phyloP scores from a whole-genome alignment of 2,797 vertebrate species.

The Gephyroberyx darwinii region DNA sequence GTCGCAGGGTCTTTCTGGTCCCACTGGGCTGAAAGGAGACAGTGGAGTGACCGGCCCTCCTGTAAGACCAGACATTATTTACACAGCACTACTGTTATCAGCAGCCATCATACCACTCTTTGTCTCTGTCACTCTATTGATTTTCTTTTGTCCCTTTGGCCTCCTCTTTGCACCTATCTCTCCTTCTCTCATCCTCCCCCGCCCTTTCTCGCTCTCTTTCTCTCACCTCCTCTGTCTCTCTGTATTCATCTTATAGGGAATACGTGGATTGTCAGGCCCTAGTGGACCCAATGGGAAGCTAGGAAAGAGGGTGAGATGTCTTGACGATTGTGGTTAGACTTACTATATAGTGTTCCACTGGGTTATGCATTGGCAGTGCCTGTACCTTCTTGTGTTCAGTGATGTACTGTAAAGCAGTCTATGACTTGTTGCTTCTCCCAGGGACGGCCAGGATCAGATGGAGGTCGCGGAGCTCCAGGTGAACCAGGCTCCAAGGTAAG shows the following conservation, averaged over 20 bases:
- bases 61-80: slow-evolving; percentile 66
- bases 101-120: slow-evolving; percentile 11
- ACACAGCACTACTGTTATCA: slow-evolving; percentile 1
- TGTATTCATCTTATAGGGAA: slow-evolving; percentile 77
- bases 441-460: slow-evolving; percentile 88
- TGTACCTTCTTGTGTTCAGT: slow-evolving; percentile 20
- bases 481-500: slow-evolving; percentile 89
- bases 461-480: slow-evolving; percentile 88
- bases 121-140: slow-evolving; percentile 29
- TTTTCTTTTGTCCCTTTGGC: slow-evolving; percentile 40
- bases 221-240: slow-evolving; percentile 8
- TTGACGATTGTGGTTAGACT: slow-evolving; percentile 7
- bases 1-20: slow-evolving; percentile 81
- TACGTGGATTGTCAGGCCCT: slow-evolving; percentile 83
- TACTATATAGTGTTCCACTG: neutral
- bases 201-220: slow-evolving; percentile 11
- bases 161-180: slow-evolving; percentile 34
- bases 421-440: slow-evolving; percentile 61
- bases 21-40: slow-evolving; percentile 84
- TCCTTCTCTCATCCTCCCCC: slow-evolving; percentile 1
- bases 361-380: slow-evolving; percentile 15
- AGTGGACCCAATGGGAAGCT: slow-evolving; percentile 81
- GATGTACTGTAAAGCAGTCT: slow-evolving; percentile 14
- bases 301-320: slow-evolving; percentile 87
- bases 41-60: slow-evolving; percentile 64